Percentiles rank a stretch among this genome's conserved stretches.
phyloP scores from a whole-genome alignment of 2,797 vertebrate genomes.

The Lepidocolaptes lacrymiger region DNA sequence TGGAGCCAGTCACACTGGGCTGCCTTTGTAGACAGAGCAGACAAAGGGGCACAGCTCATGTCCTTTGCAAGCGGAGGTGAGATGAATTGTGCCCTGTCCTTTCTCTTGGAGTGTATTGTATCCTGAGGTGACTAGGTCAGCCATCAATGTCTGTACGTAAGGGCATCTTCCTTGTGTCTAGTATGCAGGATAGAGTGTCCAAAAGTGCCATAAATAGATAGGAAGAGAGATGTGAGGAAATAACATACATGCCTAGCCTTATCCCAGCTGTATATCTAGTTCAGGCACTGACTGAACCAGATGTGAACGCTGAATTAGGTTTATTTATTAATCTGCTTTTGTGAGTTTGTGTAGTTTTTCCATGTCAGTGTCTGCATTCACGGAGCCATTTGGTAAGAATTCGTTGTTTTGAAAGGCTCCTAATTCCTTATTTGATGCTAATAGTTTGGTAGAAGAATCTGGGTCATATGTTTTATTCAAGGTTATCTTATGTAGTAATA shows the following conservation, averaged over 20 bases:
- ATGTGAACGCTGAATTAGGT: background rate
- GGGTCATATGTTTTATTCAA: background rate
- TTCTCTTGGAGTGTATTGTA: background rate
- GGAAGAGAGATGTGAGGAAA: background rate
- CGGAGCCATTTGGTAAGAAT: background rate
- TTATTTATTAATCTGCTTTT: background rate
- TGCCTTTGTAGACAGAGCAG: background rate
- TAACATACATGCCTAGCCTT: background rate
- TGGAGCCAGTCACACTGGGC: background rate
- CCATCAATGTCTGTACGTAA: rapidly evolving
- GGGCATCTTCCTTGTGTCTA: background rate
- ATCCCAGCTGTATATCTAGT: background rate
- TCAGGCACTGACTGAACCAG: background rate
- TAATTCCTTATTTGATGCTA: background rate
- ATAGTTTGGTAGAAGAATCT: background rate
- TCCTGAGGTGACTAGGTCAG: background rate
- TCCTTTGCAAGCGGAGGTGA: background rate
- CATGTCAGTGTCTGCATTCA: background rate
- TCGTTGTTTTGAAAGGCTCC: background rate
- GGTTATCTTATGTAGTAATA: background rate
- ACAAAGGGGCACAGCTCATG: background rate
- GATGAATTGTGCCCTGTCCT: background rate
- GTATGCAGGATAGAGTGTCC: background rate
- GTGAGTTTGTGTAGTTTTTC: background rate
- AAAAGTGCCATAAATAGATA: background rate